Percentiles rank a stretch among this genome's conserved stretches.
phyloP scores from a whole-genome alignment of 2,797 vertebrate species.

The Urosaurus nigricauda region DNA sequence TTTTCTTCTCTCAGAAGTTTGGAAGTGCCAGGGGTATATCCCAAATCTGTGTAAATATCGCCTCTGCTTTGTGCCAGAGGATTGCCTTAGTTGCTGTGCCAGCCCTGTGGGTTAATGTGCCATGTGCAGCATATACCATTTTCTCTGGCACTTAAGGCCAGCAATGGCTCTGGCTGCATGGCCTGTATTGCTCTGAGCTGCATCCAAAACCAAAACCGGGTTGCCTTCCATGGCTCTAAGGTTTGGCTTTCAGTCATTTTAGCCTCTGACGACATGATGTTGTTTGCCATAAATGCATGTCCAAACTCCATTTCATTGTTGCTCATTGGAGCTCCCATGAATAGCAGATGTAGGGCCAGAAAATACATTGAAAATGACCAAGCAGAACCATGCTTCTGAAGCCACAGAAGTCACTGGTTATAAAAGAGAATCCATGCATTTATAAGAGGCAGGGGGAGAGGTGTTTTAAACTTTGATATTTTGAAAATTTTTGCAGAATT shows the following conservation, averaged over 20 bases:
- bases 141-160: constrained; percentile 56
- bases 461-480: constrained; percentile 18
- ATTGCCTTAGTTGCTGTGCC: constrained; percentile 56
- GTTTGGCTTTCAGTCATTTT: constrained; percentile 73
- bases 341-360: constrained; percentile 40
- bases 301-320: constrained; percentile 67
- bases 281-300: constrained; percentile 53
- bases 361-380: constrained; percentile 50
- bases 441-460: constrained; percentile 44
- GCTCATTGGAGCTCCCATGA: constrained; percentile 71
- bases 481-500: constrained; percentile 46
- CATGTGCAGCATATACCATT: constrained; percentile 52
- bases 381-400: constrained; percentile 73
- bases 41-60: constrained; percentile 55
- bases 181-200: constrained; percentile 70
- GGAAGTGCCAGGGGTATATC: constrained; percentile 73
- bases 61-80: constrained; percentile 29
- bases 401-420: constrained; percentile 56
- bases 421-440: constrained; percentile 60
- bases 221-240: constrained; percentile 75
- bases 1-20: constrained; percentile 76
- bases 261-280: constrained; percentile 61
- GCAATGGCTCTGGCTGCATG: constrained; percentile 64
- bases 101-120: constrained; percentile 65
- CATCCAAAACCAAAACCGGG: constrained; percentile 67